These are phyloP conservation scores for Ophioninae sp. DNA, from an alignment of 2,888 invertebrate genomes.

Conservation along the genomic window DNA sequence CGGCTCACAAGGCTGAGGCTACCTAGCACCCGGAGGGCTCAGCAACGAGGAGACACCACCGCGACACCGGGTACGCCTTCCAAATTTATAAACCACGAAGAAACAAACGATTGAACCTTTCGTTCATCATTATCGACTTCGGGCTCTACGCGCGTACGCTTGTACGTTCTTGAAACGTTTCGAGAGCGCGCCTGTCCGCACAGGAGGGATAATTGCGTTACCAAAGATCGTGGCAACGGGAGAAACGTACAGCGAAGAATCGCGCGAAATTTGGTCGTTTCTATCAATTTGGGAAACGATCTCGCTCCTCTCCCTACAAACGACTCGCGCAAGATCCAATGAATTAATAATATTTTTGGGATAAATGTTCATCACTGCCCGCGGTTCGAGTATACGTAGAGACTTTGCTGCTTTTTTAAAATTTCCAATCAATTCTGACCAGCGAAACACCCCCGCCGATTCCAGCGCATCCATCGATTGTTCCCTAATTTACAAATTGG, in stretches of 20 bases:
- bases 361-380: conserved; percentile 34
- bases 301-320: neutral
- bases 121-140: conserved; percentile 29
- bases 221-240: conserved; percentile 10
- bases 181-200: no score
- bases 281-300: neutral
- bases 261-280: neutral
- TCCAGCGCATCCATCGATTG: neutral
- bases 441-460: neutral
- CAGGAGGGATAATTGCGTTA: neutral
- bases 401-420: neutral
- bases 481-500: neutral
- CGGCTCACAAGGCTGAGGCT: conserved; percentile 82
- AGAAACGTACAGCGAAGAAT: neutral
- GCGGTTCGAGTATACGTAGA: conserved; percentile 1
- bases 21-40: conserved; percentile 75
- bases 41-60: conserved; percentile 6
- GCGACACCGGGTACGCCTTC: conserved; percentile 32
- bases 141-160: neutral
- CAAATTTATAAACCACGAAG: conserved; percentile 5
- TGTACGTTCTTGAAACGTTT: no score
- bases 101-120: conserved; percentile 36
- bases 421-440: conserved; percentile 3
- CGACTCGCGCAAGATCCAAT: conserved; percentile 4
- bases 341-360: neutral